Conservation (phyloP, 1,140 invertebrate species). For the Brachionus manjavacas region DNA sequence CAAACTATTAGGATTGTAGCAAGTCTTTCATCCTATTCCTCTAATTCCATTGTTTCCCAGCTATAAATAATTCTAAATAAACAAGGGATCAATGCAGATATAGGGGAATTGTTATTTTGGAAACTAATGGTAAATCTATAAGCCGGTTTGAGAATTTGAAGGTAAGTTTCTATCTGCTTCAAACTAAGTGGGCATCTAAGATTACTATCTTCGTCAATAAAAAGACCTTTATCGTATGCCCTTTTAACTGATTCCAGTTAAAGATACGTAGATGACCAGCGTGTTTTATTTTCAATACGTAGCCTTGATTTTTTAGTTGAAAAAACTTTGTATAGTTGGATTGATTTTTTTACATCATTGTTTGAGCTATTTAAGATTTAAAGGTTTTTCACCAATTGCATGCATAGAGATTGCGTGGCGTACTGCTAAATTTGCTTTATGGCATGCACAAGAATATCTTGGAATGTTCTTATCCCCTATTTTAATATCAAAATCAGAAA, state of each 20-base stretch:
- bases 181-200: background rate
- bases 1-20: background rate
- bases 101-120: background rate
- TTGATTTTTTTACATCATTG: background rate
- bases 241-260: background rate
- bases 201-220: background rate
- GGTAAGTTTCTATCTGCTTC: background rate
- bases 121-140: background rate
- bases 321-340: background rate
- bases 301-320: background rate
- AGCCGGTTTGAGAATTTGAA: background rate
- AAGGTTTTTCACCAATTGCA: no score
- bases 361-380: background rate
- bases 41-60: background rate
- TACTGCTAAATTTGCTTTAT: no score
- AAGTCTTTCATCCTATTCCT: constrained; percentile 6
- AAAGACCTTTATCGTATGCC: background rate
- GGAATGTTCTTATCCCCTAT: no score
- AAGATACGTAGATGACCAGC: background rate
- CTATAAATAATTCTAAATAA: background rate
- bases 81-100: background rate
- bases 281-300: background rate
- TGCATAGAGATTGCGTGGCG: no score
- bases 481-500: no score
- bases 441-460: no score